phyloP scores from a whole-genome alignment of 2,113 vertebrate genomes.

The Apaloderma vittatum region DNA sequence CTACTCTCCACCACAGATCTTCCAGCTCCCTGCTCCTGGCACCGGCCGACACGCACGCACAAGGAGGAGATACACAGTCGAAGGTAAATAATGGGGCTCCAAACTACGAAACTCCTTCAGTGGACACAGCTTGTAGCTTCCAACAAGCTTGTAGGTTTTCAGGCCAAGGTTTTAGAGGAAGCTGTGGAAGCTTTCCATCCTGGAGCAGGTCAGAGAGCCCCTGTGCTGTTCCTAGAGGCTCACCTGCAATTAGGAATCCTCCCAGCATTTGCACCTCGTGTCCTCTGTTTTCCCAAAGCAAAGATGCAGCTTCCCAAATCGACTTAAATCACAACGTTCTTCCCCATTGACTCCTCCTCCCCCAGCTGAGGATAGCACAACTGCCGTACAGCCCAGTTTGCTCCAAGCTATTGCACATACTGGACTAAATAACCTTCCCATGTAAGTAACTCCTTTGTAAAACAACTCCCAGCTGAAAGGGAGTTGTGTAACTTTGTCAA shows the following conservation, averaged over 20 bases:
- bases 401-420: neutral
- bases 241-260: neutral
- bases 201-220: neutral
- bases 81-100: neutral
- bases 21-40: neutral
- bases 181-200: neutral
- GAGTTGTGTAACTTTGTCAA: neutral
- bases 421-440: neutral
- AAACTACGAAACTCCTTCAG: neutral
- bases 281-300: neutral
- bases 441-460: neutral
- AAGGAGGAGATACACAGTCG: neutral
- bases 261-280: neutral
- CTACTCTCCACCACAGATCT: neutral
- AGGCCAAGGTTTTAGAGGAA: neutral
- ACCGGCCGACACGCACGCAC: accelerated
- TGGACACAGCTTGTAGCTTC: neutral
- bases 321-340: neutral
- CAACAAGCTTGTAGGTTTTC: neutral
- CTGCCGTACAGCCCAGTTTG: neutral
- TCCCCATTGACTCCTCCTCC: neutral
- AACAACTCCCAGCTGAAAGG: neutral
- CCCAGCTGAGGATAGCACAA: neutral
- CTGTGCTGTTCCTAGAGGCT: accelerated
- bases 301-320: neutral